phyloP scores from a whole-genome alignment of 1,140 invertebrate genomes.

The Heliothis subflexa region DNA sequence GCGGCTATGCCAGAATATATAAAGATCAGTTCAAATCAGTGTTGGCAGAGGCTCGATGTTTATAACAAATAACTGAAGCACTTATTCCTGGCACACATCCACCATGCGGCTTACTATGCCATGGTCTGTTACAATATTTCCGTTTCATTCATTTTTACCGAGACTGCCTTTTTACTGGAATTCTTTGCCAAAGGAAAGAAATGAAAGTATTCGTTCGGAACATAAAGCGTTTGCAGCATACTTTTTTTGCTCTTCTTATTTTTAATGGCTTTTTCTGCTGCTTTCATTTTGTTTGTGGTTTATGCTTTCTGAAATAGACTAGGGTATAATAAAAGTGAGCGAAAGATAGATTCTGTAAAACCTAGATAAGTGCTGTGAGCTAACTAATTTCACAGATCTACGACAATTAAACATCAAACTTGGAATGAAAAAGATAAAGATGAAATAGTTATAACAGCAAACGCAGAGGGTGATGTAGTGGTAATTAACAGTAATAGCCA shows the following conservation, averaged over 20 bases:
- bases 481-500: too few relatives aligned
- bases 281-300: background rate
- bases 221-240: constrained; percentile 21
- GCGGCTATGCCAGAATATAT: constrained; percentile 39
- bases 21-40: constrained; percentile 35
- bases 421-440: background rate
- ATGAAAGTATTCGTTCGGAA: constrained; percentile 30
- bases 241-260: background rate
- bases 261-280: background rate
- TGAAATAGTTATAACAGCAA: too few relatives aligned
- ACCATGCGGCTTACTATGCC: constrained; percentile 36
- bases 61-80: constrained; percentile 42
- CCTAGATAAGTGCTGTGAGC: too few relatives aligned
- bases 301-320: background rate
- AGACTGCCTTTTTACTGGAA: constrained; percentile 15
- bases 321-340: too few relatives aligned
- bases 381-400: too few relatives aligned
- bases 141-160: constrained; percentile 41
- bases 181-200: constrained; percentile 35
- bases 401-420: too few relatives aligned
- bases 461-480: too few relatives aligned
- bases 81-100: constrained; percentile 43
- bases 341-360: too few relatives aligned
- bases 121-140: constrained; percentile 31
- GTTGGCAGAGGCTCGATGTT: constrained; percentile 35